These are phyloP conservation scores for Phenganax stokvisi DNA, from an alignment of 92 coral and sea anemone species.

Conservation along the genomic window DNA sequence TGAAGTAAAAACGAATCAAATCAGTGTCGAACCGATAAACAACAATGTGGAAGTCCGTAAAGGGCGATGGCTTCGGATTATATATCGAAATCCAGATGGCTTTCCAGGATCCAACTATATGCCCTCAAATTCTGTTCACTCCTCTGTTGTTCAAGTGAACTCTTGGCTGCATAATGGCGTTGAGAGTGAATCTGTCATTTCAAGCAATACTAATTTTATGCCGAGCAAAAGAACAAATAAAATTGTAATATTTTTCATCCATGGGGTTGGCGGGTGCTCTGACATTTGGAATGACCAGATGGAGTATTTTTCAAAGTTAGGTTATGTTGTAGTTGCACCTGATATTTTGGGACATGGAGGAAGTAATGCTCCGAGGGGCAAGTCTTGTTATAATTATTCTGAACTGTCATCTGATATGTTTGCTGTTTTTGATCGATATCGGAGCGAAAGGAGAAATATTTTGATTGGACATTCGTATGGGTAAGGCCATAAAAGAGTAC, in stretches of 20 bases:
- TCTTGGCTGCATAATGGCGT: conserved; percentile 3
- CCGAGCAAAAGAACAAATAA: conserved; percentile 48
- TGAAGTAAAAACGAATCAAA: conserved; percentile 53
- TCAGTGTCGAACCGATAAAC: conserved; percentile 52
- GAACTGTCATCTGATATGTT: conserved; percentile 74
- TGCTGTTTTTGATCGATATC: conserved; percentile 78
- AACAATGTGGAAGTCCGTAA: conserved; percentile 73
- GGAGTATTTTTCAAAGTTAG: conserved; percentile 68
- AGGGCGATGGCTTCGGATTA: conserved; percentile 62
- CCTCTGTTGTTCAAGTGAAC: conserved; percentile 1
- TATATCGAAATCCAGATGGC: conserved; percentile 51
- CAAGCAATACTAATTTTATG: conserved; percentile 9
- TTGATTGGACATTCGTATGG: conserved; percentile 97
- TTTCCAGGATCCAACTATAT: conserved; percentile 13
- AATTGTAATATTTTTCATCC: conserved; percentile 79
- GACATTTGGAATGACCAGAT: conserved; percentile 89
- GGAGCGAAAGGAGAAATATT: conserved; percentile 71
- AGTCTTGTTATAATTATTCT: conserved; percentile 58
- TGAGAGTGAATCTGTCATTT: background rate
- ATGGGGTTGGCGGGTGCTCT: conserved; percentile 95
- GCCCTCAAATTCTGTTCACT: background rate
- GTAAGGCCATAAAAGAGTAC: conserved; percentile 40
- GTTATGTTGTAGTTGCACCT: conserved; percentile 85
- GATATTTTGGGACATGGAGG: conserved; percentile 94
- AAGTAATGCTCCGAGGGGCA: conserved; percentile 73